Evolutionary conservation across 2,797 vertebrate genomes (phyloP).

Genomic region (Danio jaintianensis): DNA sequence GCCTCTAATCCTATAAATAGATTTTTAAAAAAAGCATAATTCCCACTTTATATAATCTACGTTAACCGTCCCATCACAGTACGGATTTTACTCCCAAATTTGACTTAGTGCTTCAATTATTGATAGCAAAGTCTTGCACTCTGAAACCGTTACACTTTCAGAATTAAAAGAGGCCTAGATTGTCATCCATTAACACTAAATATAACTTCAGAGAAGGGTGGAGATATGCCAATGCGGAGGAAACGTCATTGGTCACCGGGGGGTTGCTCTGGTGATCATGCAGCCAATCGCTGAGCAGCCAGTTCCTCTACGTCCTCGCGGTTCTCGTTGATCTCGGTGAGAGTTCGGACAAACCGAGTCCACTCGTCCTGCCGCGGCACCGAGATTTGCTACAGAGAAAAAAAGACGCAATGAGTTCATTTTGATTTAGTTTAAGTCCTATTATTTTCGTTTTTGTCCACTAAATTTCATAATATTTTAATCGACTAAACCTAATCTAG

Average conservation of each 20-base stretch:
- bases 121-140: constrained; percentile 1
- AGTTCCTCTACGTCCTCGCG: constrained; percentile 95
- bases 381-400: constrained; percentile 89
- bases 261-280: constrained; percentile 53
- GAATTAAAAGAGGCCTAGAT: constrained; percentile 47
- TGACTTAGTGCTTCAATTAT: constrained; percentile 8
- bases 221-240: constrained; percentile 18
- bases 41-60: not conserved
- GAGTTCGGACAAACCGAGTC: constrained; percentile 92
- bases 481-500: too few species aligned
- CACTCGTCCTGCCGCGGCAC: constrained; percentile 95
- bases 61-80: not conserved
- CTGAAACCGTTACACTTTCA: not conserved
- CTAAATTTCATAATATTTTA: too few species aligned
- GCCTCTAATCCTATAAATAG: constrained; percentile 5
- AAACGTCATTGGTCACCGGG: not conserved
- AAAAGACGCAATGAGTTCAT: not conserved
- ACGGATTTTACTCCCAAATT: not conserved
- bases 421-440: not conserved
- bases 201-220: constrained; percentile 9
- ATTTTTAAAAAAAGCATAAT: not conserved
- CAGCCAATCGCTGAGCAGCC: constrained; percentile 83
- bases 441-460: too few species aligned
- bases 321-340: constrained; percentile 95
- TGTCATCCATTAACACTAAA: constrained; percentile 18